Evolutionary conservation across 2,113 vertebrate species (phyloP), one percentile per base, ranked within the genome.

Genomic region (Agelaius phoeniceus): DNA sequence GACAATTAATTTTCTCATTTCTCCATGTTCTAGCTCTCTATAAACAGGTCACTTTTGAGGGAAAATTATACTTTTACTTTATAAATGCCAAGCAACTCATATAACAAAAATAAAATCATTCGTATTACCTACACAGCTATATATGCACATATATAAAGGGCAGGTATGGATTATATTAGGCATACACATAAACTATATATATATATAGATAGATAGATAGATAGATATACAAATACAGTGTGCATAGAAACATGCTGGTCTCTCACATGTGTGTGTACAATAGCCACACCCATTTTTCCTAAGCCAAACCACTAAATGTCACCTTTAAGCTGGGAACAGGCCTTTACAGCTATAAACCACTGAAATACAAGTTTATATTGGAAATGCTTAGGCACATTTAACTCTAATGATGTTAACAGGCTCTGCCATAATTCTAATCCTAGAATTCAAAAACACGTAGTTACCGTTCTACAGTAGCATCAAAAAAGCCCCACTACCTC

Each of bases 341-440:
- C 71, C 90, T 94, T 95, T 73, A 93, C 39, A 66, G 65, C 85
- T 95, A 78, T 52, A 93, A 96, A 91, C 41, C 28, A 67, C 54
- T 84, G 74, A 95, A 95, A 97, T 87, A 93, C 28, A 93, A 95
- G 82, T 85, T 97, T 87, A 89, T 77, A 87, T 26, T 86, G 78
- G 66, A 96, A 96, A 96, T 49, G 51, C 44, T 95, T 75, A 95
- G 84, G 48, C 46, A 93, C 12, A 4, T 67, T 96, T 96, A 94
- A 90, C 78, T 96, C 63, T 81, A 95, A 93, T 46, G n/a, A 87
- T 8, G 14, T 76, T 43, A 51, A 61, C 52, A 91, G 85, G 57
- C 46, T 80, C 90, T 88, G 72, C 58, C 80, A 73, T 89, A 96
- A 94, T 93, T 95, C 71, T 71, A 94, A 57, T 66, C 67, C 59